These are phyloP conservation scores for Elgaria multicarinata DNA, from an alignment of 2,113 vertebrate genomes.

Conservation along the genomic window DNA sequence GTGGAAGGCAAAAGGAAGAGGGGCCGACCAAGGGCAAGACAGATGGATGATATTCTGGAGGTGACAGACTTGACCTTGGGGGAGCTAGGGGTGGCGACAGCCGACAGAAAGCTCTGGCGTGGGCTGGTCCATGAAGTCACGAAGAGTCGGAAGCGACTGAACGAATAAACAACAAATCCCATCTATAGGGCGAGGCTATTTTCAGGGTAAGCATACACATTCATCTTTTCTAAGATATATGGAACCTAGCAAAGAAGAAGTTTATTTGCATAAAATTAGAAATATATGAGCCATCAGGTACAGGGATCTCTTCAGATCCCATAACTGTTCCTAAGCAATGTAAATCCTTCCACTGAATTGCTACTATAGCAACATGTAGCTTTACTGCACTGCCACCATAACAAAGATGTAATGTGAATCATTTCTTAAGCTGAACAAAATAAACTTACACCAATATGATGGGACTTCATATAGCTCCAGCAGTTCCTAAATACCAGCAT, in stretches of 20 bases:
- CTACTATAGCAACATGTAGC: background rate
- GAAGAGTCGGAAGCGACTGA: no score
- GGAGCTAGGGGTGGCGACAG: no score
- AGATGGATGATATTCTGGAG: no score
- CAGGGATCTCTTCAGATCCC: background rate
- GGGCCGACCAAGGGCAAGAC: no score
- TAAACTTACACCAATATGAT: background rate
- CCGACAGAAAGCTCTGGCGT: no score
- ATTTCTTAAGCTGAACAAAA: background rate
- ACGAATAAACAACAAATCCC: no score
- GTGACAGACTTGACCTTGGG: no score
- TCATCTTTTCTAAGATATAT: background rate
- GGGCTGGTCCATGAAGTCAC: no score
- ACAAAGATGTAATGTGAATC: background rate
- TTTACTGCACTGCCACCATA: background rate
- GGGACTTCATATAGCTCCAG: background rate
- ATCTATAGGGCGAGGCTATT: no score
- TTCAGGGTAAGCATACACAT: background rate
- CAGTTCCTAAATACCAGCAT: background rate
- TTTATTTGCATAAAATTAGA: background rate
- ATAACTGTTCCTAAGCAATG: background rate
- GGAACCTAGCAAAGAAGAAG: background rate
- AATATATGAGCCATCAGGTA: background rate
- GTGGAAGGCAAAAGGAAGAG: no score
- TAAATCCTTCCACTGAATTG: background rate